Percentiles rank a stretch among this genome's conserved stretches.
phyloP scores from a whole-genome alignment of 2,888 invertebrate species.

The Aricia artaxerxes region DNA sequence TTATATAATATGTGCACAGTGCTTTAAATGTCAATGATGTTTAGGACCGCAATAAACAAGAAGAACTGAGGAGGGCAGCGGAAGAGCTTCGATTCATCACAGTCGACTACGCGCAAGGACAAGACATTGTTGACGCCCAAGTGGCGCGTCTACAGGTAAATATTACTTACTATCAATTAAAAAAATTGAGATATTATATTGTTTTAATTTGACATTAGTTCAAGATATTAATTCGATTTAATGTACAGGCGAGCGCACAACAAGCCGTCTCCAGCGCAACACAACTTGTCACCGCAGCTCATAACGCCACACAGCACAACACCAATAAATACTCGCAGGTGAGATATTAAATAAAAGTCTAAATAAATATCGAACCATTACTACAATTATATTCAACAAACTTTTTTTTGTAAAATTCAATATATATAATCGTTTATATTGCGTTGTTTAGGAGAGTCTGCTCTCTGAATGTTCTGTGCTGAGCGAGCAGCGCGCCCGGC shows the following conservation, averaged over 20 bases:
- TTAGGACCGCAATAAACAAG: slow-evolving; percentile 91
- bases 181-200: too few species aligned
- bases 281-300: slow-evolving; percentile 94
- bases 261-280: slow-evolving; percentile 94
- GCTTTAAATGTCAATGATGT: background rate
- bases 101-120: slow-evolving; percentile 87
- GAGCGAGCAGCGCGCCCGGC: slow-evolving; percentile 88
- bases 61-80: slow-evolving; percentile 91
- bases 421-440: background rate
- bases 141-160: slow-evolving; percentile 68
- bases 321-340: slow-evolving; percentile 81
- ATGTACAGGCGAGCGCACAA: slow-evolving; percentile 85
- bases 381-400: too few species aligned
- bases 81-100: slow-evolving; percentile 96
- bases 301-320: slow-evolving; percentile 89
- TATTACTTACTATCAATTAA: background rate
- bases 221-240: background rate
- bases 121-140: slow-evolving; percentile 87
- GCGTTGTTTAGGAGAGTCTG: slow-evolving; percentile 82
- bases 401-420: background rate
- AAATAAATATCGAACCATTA: background rate
- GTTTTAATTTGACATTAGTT: too few species aligned
- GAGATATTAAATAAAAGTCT: background rate
- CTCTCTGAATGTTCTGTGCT: slow-evolving; percentile 87
- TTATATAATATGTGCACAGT: background rate